A percentile compares a stretch with the other conserved stretches of the same genome.
Evolutionary conservation across 2,113 vertebrate genomes (phyloP).

Genomic region (Oryzias curvinotus): DNA sequence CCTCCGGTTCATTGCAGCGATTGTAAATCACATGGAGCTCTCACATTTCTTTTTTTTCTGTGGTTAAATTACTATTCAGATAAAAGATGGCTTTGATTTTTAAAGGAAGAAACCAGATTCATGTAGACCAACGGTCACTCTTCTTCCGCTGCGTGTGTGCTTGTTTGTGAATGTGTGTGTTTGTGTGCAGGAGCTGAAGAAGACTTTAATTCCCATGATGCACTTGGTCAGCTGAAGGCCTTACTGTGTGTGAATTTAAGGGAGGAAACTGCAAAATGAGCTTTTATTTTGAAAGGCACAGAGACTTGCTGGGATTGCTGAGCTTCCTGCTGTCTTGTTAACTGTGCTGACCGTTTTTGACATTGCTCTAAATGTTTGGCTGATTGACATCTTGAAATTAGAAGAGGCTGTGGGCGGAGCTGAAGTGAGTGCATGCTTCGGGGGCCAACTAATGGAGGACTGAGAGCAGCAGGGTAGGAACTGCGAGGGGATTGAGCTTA

Average conservation of each 20-base stretch:
- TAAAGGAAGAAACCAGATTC: constrained; percentile 41
- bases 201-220: constrained; percentile 70
- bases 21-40: constrained; percentile 86
- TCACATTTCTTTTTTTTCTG: constrained; percentile 68
- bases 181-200: constrained; percentile 58
- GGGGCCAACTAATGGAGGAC: constrained; percentile 33
- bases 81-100: constrained; percentile 79
- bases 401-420: constrained; percentile 6
- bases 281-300: constrained; percentile 61
- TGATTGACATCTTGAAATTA: background rate
- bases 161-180: constrained; percentile 35
- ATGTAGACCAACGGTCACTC: no score
- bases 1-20: constrained; percentile 89
- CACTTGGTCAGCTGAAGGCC: constrained; percentile 73
- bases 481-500: constrained; percentile 14
- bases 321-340: constrained; percentile 27
- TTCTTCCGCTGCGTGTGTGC: background rate
- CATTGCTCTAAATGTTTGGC: constrained; percentile 12
- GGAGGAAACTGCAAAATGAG: constrained; percentile 45
- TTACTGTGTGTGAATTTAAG: constrained; percentile 32
- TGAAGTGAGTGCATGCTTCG: constrained; percentile 36
- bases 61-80: constrained; percentile 78
- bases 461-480: background rate
- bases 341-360: constrained; percentile 35
- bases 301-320: constrained; percentile 41